Percentiles rank a stretch among this genome's conserved stretches.
Conservation (phyloP, 2,113 vertebrate genomes). For the Neolamprologus hecqui region DNA sequence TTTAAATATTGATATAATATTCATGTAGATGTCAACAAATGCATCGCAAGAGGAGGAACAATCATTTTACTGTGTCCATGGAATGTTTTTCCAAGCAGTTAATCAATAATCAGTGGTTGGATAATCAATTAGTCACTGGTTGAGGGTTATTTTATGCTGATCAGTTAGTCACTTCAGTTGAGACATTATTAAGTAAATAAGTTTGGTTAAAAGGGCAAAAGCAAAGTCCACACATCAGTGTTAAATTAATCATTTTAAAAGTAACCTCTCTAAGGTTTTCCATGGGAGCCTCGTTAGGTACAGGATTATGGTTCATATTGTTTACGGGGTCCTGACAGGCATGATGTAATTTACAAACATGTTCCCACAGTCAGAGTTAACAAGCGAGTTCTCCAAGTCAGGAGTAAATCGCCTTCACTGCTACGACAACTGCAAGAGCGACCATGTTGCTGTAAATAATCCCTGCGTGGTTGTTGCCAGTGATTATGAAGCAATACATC, state of each 20-base stretch:
- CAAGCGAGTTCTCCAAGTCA: slow-evolving; percentile 8
- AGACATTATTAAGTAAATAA: background rate
- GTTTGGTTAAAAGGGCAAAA: background rate
- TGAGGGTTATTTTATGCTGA: background rate
- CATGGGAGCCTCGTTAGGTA: background rate
- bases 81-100: background rate
- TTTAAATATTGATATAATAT: background rate
- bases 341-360: background rate
- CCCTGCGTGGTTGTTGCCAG: slow-evolving; percentile 1
- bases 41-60: background rate
- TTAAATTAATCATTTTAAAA: background rate
- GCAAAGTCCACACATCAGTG: background rate
- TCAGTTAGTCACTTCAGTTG: background rate
- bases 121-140: background rate
- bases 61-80: background rate
- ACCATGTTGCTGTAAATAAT: slow-evolving; percentile 17
- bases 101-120: background rate
- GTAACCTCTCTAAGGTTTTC: background rate
- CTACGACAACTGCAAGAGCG: background rate
- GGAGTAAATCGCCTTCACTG: background rate
- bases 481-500: slow-evolving; percentile 34
- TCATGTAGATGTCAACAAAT: background rate
- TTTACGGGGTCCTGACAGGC: background rate
- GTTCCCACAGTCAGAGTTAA: background rate
- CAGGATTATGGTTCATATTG: background rate